Evolutionary conservation across 2,113 vertebrate species (phyloP).

Genomic region (Podiceps cristatus): DNA sequence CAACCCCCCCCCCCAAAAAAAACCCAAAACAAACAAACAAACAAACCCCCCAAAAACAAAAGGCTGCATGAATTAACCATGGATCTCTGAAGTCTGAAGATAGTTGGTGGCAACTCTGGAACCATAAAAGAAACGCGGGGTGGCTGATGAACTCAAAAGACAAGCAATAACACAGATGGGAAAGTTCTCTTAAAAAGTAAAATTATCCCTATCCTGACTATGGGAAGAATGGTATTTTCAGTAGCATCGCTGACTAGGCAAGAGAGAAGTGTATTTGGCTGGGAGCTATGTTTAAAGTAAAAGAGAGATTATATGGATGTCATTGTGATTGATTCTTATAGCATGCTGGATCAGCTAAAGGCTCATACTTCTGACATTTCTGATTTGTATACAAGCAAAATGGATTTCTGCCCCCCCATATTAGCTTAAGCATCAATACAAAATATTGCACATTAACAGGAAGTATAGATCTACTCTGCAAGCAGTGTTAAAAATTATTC

Average conservation of each 20-base stretch:
- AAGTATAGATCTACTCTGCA: neutral
- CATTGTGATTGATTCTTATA: constrained; percentile 7
- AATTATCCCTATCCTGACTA: neutral
- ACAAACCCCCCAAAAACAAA: neutral
- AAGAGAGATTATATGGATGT: neutral
- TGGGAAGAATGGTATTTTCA: neutral
- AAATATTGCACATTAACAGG: neutral
- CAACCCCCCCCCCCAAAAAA: too few relatives aligned
- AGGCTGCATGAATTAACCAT: rapidly evolving
- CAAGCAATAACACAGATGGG: neutral
- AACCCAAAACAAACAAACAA: neutral
- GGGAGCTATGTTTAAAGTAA: neutral
- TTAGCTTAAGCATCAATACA: constrained; percentile 4
- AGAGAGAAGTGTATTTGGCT: neutral
- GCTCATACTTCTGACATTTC: neutral
- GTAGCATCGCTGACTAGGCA: neutral
- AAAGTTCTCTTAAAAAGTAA: neutral
- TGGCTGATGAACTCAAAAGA: neutral
- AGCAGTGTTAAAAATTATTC: neutral
- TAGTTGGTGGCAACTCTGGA: neutral
- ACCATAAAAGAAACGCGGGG: neutral
- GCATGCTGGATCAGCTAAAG: neutral
- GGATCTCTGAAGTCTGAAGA: neutral
- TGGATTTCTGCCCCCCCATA: neutral
- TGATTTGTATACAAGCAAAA: constrained; percentile 12